Conservation (phyloP, 64 coral and sea anemone genomes). For the Pocillopora verrucosa region DNA sequence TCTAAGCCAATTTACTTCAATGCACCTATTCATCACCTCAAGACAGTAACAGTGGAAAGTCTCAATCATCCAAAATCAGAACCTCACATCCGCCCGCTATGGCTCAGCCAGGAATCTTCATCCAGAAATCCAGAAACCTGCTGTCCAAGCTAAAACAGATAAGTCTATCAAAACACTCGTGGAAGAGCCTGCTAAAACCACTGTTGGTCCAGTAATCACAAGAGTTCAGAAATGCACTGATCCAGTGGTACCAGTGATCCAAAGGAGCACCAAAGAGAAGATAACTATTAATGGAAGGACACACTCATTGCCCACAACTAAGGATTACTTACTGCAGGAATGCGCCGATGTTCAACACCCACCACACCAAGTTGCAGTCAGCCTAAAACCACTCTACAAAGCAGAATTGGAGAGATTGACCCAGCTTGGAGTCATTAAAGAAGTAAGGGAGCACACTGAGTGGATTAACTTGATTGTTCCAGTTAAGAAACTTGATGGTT, state of each 20-base stretch:
- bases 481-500: constrained; percentile 27
- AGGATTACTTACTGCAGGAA: constrained; percentile 34
- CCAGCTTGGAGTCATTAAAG: constrained; percentile 8
- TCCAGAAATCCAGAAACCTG: not conserved
- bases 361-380: too few relatives aligned
- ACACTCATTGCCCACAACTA: constrained; percentile 21
- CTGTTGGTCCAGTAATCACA: not conserved
- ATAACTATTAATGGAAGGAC: constrained; percentile 5
- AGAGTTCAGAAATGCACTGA: not conserved
- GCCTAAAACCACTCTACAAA: not conserved
- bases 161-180: not conserved
- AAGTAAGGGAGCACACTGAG: constrained; percentile 16
- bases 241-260: too few relatives aligned
- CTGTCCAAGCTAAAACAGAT: not conserved
- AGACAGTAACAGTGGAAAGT: not conserved
- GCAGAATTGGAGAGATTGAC: not conserved
- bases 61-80: not conserved
- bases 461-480: constrained; percentile 21
- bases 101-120: not conserved
- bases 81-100: not conserved
- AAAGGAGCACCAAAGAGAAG: not conserved
- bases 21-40: too few relatives aligned
- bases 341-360: constrained; percentile 1
- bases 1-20: too few relatives aligned
- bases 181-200: not conserved